These are phyloP conservation scores for Gastrophysa polygoni DNA, from an alignment of 2,888 invertebrate genomes.

Conservation along the genomic window DNA sequence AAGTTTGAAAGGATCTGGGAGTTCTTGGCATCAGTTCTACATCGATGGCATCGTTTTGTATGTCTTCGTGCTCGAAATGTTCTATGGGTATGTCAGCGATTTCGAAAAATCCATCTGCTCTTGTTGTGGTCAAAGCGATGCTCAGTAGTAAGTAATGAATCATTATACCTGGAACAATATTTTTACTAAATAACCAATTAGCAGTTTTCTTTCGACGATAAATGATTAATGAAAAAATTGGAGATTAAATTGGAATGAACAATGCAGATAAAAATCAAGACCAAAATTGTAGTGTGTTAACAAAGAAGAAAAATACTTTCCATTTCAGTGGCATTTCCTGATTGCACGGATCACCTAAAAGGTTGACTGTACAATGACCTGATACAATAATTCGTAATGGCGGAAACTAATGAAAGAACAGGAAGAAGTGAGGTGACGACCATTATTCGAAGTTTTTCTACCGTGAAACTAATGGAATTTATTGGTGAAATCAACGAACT, in stretches of 20 bases:
- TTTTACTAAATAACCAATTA: too few species aligned
- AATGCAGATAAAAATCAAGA: too few species aligned
- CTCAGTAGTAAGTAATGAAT: neutral
- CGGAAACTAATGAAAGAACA: conserved; percentile 19
- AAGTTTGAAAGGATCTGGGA: conserved; percentile 30
- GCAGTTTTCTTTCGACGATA: too few species aligned
- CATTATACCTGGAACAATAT: neutral
- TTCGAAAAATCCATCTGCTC: conserved; percentile 26
- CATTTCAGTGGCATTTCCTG: too few species aligned
- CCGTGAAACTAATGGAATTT: too few species aligned
- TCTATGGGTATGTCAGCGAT: conserved; percentile 45
- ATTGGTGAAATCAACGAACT: too few species aligned
- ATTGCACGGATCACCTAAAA: too few species aligned
- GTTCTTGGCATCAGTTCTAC: conserved; percentile 41
- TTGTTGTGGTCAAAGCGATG: neutral
- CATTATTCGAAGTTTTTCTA: neutral
- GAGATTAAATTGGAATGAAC: too few species aligned
- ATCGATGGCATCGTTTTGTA: conserved; percentile 42
- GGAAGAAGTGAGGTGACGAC: conserved; percentile 6
- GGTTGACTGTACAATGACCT: conserved; percentile 6
- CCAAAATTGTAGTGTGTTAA: too few species aligned
- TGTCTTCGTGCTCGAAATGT: conserved; percentile 37
- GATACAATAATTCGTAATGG: conserved; percentile 12
- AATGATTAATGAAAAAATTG: too few species aligned
- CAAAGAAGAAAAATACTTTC: too few species aligned